phyloP scores from a whole-genome alignment of 2,113 vertebrate species.

The Eidolon helvum region DNA sequence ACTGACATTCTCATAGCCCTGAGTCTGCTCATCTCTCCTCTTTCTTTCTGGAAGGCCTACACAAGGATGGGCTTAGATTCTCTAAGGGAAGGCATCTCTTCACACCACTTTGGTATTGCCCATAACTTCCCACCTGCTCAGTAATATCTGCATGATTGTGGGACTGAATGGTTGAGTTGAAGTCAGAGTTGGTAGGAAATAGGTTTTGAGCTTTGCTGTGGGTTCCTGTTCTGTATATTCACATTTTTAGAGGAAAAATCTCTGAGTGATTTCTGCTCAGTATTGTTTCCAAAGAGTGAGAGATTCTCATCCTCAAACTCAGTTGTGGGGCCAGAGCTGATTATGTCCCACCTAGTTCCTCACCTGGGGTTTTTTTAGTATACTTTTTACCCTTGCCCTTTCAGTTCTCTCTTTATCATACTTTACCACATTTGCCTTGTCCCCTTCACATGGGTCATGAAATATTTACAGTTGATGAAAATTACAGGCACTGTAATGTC shows the following conservation, averaged over 20 bases:
- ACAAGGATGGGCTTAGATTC: background rate
- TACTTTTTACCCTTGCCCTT: background rate
- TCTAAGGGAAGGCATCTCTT: background rate
- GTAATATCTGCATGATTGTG: background rate
- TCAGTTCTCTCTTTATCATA: background rate
- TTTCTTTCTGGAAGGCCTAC: background rate
- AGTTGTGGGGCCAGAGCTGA: background rate
- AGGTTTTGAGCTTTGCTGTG: background rate
- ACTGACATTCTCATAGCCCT: background rate
- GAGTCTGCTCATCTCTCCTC: background rate
- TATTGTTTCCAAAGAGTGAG: background rate
- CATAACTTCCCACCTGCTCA: background rate
- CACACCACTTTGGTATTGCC: background rate
- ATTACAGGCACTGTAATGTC: background rate
- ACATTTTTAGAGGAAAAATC: background rate
- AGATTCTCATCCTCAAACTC: background rate
- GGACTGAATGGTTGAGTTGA: background rate
- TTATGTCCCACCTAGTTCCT: background rate
- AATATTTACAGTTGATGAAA: background rate
- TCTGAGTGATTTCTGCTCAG: background rate
- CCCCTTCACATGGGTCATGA: background rate
- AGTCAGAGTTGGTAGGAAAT: conserved; percentile 17
- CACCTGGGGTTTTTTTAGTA: background rate
- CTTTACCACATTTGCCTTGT: background rate
- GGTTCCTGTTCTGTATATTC: background rate